Percentiles rank a stretch among this genome's conserved stretches.
Evolutionary conservation across 2,113 vertebrate genomes (phyloP).

Genomic region (Oncorhynchus mykiss): DNA sequence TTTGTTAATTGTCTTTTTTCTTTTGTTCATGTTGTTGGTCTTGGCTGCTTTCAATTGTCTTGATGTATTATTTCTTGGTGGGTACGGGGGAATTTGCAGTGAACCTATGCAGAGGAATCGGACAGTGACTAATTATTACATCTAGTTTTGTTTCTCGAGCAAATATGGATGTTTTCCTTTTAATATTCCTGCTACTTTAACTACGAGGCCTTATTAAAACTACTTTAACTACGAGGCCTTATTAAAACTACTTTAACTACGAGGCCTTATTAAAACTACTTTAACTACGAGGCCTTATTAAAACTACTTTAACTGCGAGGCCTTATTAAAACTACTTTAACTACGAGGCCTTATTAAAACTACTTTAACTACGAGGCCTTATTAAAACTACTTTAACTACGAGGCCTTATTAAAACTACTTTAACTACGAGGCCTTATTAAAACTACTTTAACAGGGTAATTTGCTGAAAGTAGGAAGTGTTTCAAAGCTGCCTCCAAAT

Average conservation of each 20-base stretch:
- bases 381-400: too few species aligned
- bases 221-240: too few species aligned
- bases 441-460: slow-evolving; percentile 64
- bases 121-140: not conserved
- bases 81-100: slow-evolving; percentile 4
- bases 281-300: too few species aligned
- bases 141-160: slow-evolving; percentile 20
- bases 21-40: slow-evolving; percentile 52
- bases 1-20: slow-evolving; percentile 60
- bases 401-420: slow-evolving; percentile 41
- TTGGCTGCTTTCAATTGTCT: slow-evolving; percentile 21
- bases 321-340: too few species aligned
- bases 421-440: slow-evolving; percentile 80
- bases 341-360: not conserved
- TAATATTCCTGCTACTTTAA: slow-evolving; percentile 67
- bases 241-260: slow-evolving; percentile 56
- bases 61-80: slow-evolving; percentile 18
- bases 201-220: too few species aligned
- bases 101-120: slow-evolving; percentile 48
- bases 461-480: slow-evolving; percentile 54
- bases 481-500: slow-evolving; percentile 57
- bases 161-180: slow-evolving; percentile 41
- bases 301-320: slow-evolving; percentile 73
- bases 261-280: too few species aligned
- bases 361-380: slow-evolving; percentile 54